Conservation (phyloP, 2,113 vertebrate species). For the Oenanthe oenanthe region DNA sequence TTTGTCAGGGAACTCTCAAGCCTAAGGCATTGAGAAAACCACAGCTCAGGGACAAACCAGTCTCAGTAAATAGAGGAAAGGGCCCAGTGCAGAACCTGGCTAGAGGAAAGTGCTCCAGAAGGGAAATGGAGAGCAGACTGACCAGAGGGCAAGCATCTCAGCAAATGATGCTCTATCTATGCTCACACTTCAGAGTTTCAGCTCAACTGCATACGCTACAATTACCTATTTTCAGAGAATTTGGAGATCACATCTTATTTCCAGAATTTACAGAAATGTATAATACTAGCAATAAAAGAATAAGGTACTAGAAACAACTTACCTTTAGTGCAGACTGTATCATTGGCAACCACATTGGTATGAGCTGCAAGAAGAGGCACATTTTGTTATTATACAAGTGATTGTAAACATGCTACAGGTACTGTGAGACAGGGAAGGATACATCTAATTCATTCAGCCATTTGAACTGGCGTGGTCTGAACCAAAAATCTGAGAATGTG, state of each 20-base stretch:
- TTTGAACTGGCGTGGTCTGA: not conserved
- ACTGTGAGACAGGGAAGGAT: not conserved
- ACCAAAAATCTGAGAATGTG: not conserved
- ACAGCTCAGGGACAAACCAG: not conserved
- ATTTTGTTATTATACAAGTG: not conserved
- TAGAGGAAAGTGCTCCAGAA: not conserved
- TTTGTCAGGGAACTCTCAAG: not conserved
- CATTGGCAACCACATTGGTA: conserved; percentile 99
- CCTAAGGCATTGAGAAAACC: not conserved
- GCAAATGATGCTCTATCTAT: not conserved
- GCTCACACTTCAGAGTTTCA: not conserved
- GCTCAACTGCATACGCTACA: not conserved
- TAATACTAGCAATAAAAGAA: not conserved
- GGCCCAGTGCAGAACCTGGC: rapidly evolving
- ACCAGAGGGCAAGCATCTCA: not conserved
- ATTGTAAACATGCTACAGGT: not conserved
- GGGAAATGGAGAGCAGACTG: not conserved
- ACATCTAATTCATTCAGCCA: not conserved
- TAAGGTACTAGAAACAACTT: conserved; percentile 33
- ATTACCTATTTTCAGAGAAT: not conserved
- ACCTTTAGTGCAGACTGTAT: conserved; percentile 99
- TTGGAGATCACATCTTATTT: not conserved
- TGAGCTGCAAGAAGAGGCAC: conserved; percentile 81
- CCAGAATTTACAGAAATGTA: not conserved
- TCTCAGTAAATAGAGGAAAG: not conserved